These are phyloP conservation scores for Brachyalestes nurse DNA, from an alignment of 2,797 vertebrate species.

Conservation along the genomic window DNA sequence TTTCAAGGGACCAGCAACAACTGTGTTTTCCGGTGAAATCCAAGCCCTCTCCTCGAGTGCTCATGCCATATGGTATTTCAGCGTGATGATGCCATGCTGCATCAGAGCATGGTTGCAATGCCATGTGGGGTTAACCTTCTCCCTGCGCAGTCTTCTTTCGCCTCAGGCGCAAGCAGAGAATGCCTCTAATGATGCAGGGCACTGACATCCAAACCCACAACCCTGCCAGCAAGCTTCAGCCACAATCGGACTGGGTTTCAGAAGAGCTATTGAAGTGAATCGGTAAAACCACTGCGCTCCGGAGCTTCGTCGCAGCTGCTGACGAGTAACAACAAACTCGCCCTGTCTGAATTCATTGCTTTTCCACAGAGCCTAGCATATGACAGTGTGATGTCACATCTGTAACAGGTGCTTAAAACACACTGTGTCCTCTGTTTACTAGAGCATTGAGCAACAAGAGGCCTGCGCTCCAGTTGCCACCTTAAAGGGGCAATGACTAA, in stretches of 20 bases:
- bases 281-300: slow-evolving; percentile 12
- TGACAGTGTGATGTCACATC: not conserved
- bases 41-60: not conserved
- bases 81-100: slow-evolving; percentile 37
- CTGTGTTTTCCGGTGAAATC: slow-evolving; percentile 17
- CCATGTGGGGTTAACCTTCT: slow-evolving; percentile 41
- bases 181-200: slow-evolving; percentile 37
- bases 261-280: slow-evolving; percentile 41
- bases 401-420: not conserved
- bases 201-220: slow-evolving; percentile 39
- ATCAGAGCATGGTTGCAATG: slow-evolving; percentile 30
- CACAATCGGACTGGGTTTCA: slow-evolving; percentile 33
- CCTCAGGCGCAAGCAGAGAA: slow-evolving; percentile 38
- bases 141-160: slow-evolving; percentile 33
- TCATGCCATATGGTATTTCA: slow-evolving; percentile 37
- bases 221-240: slow-evolving; percentile 31
- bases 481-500: too few species aligned
- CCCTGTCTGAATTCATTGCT: not conserved
- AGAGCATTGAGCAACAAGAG: too few species aligned
- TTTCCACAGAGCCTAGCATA: not conserved
- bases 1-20: slow-evolving; percentile 12
- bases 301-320: slow-evolving; percentile 23
- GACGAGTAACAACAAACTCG: slow-evolving; percentile 8
- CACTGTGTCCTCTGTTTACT: not conserved
- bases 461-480: too few species aligned